Evolutionary conservation across 2,113 vertebrate genomes (phyloP).

Genomic region (Trichechus manatus): DNA sequence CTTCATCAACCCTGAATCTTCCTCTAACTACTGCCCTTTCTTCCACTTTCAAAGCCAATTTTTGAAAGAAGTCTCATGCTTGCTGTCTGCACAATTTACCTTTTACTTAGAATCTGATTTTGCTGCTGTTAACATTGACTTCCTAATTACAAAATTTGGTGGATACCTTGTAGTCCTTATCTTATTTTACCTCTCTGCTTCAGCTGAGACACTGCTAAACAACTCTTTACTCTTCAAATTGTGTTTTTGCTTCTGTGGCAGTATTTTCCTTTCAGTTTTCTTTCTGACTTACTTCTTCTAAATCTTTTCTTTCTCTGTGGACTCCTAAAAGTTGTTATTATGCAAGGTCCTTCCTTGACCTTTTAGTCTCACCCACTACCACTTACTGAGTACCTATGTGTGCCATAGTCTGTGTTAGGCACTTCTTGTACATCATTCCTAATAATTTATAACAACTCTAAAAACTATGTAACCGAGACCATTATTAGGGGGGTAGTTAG

Average conservation of each 20-base stretch:
- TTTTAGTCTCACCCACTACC: not conserved
- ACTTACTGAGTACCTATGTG: not conserved
- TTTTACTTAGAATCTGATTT: constrained; percentile 50
- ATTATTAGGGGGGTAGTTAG: not conserved
- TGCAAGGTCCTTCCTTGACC: not conserved
- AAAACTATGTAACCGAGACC: not conserved
- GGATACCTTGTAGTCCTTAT: not conserved
- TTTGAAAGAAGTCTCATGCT: not conserved
- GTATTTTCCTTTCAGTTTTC: not conserved
- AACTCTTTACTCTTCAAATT: not conserved
- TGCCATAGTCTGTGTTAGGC: not conserved
- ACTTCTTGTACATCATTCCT: not conserved
- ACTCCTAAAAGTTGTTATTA: not conserved
- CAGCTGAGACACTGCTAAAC: not conserved
- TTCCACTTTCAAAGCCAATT: not conserved
- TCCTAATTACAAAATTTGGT: constrained; percentile 11
- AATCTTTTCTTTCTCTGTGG: not conserved
- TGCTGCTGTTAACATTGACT: constrained; percentile 7
- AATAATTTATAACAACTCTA: not conserved
- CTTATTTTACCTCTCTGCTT: constrained; percentile 20
- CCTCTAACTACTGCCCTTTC: not conserved
- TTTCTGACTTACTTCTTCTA: not conserved
- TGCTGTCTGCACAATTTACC: not conserved
- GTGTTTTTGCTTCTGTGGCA: not conserved
- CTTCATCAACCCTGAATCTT: not conserved